Evolutionary conservation across 2,888 invertebrate genomes (phyloP), one percentile per base, ranked within the genome.

Genomic region (Drosophila cognata): DNA sequence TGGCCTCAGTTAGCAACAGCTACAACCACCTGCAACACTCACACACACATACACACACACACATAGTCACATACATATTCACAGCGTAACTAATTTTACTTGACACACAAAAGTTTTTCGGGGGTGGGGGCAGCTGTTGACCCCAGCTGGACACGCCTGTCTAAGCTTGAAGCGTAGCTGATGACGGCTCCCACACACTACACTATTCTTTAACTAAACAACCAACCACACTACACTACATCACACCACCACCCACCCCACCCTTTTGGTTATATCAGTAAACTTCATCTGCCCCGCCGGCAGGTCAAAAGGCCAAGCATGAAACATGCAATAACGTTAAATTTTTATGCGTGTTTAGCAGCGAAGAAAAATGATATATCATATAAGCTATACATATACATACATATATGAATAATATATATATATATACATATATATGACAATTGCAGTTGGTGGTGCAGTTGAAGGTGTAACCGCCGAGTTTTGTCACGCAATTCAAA

Each of bases 281-380:
- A 71, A 71, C 69, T 80, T 59, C 88, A 89, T 84, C 87, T 65
- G 67, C 28, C 29, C 48, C 66, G 53, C 33, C 46, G 72, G 46
- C 66, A 50, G 82, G 80, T 82, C 85, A 85, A 85, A 78, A 77
- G 86, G 76, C 66, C 81, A 81, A 67, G 77, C 63, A 75, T 81
- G 77, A 79, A 74, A 67, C 77, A 88, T 85, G 88, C 84, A 75
- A 85, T 78, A 78, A 86, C 90, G 82, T 88, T 87, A 89, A 88
- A 87, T 79, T 88, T 88, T 83, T 65, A 89, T 88, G 90, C 86
- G 88, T 87, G 90, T 65, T 66, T 35, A 51, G 55, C 62, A 57
- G 64, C 50, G 38, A 38, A 46, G 11, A 51, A 50, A 25, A 35
- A 60, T 68, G 33, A 62, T 50, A 71, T 35, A 18, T 18, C 18